Conservation (phyloP, 2,888 invertebrate species). For the Zootermopsis nevadensis region DNA sequence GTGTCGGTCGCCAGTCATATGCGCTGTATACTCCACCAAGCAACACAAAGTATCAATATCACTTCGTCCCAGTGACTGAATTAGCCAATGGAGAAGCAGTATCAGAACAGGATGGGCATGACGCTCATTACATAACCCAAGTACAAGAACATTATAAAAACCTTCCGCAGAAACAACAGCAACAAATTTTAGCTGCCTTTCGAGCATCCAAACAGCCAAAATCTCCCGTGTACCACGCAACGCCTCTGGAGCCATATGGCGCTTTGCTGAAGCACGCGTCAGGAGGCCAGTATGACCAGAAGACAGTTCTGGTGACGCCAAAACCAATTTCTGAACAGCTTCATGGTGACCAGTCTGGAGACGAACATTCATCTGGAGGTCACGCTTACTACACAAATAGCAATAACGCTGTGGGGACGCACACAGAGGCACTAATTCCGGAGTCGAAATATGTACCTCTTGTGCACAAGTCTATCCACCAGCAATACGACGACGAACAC, state of each 20-base stretch:
- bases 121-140: slow-evolving; percentile 19
- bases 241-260: slow-evolving; percentile 50
- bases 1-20: not conserved
- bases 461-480: slow-evolving; percentile 22
- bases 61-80: not conserved
- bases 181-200: not conserved
- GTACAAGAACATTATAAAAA: slow-evolving; percentile 18
- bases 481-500: not conserved
- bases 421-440: slow-evolving; percentile 40
- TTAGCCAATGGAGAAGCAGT: not conserved
- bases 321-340: not conserved
- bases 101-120: not conserved
- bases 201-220: slow-evolving; percentile 41
- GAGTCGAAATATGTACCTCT: slow-evolving; percentile 29
- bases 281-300: not conserved
- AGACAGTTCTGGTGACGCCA: slow-evolving; percentile 12
- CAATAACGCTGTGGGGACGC: slow-evolving; percentile 16
- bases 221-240: slow-evolving; percentile 50
- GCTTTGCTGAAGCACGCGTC: slow-evolving; percentile 41
- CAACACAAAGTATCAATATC: not conserved
- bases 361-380: not conserved
- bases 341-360: not conserved
- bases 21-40: not conserved
- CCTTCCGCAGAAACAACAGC: slow-evolving; percentile 2
- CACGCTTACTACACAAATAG: not conserved